Evolutionary conservation across 2,113 vertebrate species (phyloP), one percentile per base, ranked within the genome.

Genomic region (Lophochroa leadbeateri): DNA sequence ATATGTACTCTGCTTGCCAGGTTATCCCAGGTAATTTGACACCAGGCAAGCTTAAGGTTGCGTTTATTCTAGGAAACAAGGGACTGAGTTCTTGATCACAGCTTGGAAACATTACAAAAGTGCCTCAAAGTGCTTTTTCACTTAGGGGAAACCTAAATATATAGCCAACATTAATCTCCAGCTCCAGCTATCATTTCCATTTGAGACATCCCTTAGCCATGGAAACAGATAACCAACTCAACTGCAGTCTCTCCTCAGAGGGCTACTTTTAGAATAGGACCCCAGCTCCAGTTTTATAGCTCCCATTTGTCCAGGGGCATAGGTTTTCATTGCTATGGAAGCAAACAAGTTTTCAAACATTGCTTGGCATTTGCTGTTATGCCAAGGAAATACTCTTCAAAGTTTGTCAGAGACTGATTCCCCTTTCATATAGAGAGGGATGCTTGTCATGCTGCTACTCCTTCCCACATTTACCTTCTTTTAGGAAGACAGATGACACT

Each of bases 391-490:
- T 71, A 64, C 35, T 92, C 77, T 44, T 39, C 46, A 61, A 88
- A 94, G 65, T 71, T 89, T 95, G 23, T 87, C 65, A 75, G 63
- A 65, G 46, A n/a, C 60, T 50, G 44, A 65, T 50, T 94, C 65
- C 6, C 13, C 27, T 79, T 78, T 64, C 69, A 28, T 6, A 63
- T 27, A 52, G 25, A 71, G 39, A 75, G 5, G 12, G 83, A 86
- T 84, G 60, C 55, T 79, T 91, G 72, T 47, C 86, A 84, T 88
- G 57, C 69, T 92, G 68, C 74, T 92, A 23, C 43, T 90, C 43
- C 69, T 97, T 92, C 83, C 86, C 88, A 94, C 92, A 64, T 91
- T 94, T 68, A 84, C 50, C 60, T 89, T 84, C 91, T 95, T 94
- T 95, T 91, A 86, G 77, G 78, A 71, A 82, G 74, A 43, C 55